Evolutionary conservation across 1,140 invertebrate genomes (phyloP).

Genomic region (Heliconius hewitsoni): DNA sequence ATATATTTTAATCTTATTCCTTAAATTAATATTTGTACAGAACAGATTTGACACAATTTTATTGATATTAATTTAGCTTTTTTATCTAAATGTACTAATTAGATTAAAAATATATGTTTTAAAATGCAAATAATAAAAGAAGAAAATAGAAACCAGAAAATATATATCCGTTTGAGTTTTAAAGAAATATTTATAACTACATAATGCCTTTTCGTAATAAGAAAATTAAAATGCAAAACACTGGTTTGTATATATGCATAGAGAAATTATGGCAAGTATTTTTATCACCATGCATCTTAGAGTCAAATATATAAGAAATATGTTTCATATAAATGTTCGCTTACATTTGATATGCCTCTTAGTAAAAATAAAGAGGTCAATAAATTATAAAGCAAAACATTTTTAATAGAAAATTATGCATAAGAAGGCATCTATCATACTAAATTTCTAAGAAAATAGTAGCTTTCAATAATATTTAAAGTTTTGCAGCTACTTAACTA

Average conservation of each 20-base stretch:
- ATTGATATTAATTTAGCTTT: slow-evolving; percentile 11
- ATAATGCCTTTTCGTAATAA: slow-evolving; percentile 18
- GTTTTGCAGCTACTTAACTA: slow-evolving; percentile 47
- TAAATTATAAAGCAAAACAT: slow-evolving; percentile 25
- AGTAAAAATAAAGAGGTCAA: slow-evolving; percentile 12
- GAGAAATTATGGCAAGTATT: slow-evolving; percentile 38
- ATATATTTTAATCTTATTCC: slow-evolving; percentile 40
- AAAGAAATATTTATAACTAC: background rate
- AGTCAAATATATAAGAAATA: slow-evolving; percentile 16
- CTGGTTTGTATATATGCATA: slow-evolving; percentile 31
- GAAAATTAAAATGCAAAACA: slow-evolving; percentile 28
- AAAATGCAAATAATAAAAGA: background rate
- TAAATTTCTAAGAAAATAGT: slow-evolving; percentile 33
- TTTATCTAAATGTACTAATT: background rate
- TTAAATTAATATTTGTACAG: slow-evolving; percentile 38
- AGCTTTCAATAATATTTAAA: slow-evolving; percentile 29
- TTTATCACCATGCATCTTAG: slow-evolving; percentile 31
- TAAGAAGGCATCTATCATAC: slow-evolving; percentile 26
- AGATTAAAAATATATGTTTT: background rate
- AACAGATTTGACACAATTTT: slow-evolving; percentile 38
- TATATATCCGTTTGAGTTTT: background rate
- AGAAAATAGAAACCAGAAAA: background rate
- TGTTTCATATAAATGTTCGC: background rate
- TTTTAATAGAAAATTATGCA: slow-evolving; percentile 29
- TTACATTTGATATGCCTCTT: slow-evolving; percentile 12